These are phyloP conservation scores for Rattus norvegicus DNA, from an alignment of 2,113 vertebrate genomes.

Conservation along the genomic window DNA sequence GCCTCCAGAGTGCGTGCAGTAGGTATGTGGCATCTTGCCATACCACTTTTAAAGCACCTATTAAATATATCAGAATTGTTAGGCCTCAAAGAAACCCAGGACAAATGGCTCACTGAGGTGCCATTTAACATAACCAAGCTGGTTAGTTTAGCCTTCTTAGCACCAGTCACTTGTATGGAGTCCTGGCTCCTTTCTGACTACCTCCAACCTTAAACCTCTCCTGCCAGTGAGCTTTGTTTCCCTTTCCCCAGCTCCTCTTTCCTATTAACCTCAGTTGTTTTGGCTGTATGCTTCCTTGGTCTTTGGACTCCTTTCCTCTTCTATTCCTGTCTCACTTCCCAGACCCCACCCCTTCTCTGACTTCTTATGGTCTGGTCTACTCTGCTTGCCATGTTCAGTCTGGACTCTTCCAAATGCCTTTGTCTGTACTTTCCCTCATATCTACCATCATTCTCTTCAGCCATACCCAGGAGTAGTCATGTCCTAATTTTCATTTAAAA, in stretches of 20 bases:
- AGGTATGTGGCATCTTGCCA: background rate
- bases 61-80: background rate
- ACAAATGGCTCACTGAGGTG: background rate
- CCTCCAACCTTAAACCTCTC: background rate
- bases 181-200: background rate
- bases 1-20: background rate
- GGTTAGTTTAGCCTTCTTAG: background rate
- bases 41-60: slow-evolving; percentile 1
- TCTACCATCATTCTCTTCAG: background rate
- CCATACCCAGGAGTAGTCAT: background rate
- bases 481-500: background rate
- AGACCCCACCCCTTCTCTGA: too few species aligned
- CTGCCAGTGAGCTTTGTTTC: background rate
- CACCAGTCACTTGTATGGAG: background rate
- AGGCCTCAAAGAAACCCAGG: background rate
- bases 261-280: background rate
- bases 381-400: background rate
- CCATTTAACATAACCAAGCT: background rate
- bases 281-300: background rate
- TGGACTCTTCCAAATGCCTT: background rate
- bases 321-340: background rate
- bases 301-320: background rate
- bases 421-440: background rate
- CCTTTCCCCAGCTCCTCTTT: background rate
- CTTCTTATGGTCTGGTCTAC: background rate